Evolutionary conservation across 1,140 invertebrate genomes (phyloP), one percentile per base, ranked within the genome.

Genomic region (Pseudomyrmex gracilis): DNA sequence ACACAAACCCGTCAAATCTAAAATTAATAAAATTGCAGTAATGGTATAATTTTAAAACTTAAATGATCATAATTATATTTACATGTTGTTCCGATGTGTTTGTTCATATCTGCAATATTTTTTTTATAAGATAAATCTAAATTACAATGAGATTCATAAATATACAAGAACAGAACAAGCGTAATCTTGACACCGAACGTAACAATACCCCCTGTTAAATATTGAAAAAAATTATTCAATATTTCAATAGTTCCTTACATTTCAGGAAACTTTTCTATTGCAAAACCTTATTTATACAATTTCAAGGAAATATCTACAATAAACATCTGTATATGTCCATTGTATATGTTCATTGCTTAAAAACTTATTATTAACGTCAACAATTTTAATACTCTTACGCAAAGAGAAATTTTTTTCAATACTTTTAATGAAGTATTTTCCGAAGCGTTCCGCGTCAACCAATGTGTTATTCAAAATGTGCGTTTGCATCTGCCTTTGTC

Each of bases 391-490:
- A 34, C 53, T 53, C 2, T 51, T 7, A 15, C 13, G 20, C 49
- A 49, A 63, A 24, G 34, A 34, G 10, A 17, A 58, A 3, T 63
- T 22, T 61, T 51, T 15, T n/a, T 22, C 60, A 88, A 80, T 83
- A 74, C 45, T 82, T 53, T 51, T 51, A 86, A 85, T 82, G 9
- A 20, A 51, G 83, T 63, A 61, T 85, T 57, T 86, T 60, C 57
- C 49, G 24, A 82, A 85, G 53, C 47, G 43, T 49, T 73, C 10
- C 58, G 22, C 22, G 13, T 51, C 49, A 13, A 51, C 13, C 49
- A 13, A 51, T 13, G 20, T 13, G 20, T 24, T 12, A 12, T 12
- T 22, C 22, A 13, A 24, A 61, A 24, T 60, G 58, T 22, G 58
- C 22, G 10, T 61, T 61, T 13, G 5, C 22, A 61, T 22, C 57